A percentile compares a stretch with the other conserved stretches of the same genome.
Conservation (phyloP, 1,140 invertebrate species). For the Panonychus citri region DNA sequence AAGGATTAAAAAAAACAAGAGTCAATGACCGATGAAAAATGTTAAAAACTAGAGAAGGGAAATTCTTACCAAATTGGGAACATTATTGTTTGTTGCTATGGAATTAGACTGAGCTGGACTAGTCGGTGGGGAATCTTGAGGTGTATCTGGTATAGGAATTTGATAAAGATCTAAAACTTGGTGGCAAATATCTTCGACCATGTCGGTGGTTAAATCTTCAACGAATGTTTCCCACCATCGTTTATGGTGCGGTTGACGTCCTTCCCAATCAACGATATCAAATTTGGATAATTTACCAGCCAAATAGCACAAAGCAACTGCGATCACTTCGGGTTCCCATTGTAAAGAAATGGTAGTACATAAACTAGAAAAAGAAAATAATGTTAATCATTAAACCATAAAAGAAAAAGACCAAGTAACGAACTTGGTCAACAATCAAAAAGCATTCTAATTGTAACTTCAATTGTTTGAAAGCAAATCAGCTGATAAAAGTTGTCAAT, state of each 20-base stretch:
- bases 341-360: conserved; percentile 89
- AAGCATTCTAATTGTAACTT: no score
- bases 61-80: no score
- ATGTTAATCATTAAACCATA: neutral
- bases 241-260: conserved; percentile 48
- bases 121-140: conserved; percentile 8
- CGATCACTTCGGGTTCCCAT: conserved; percentile 98
- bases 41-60: no score
- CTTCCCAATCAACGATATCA: conserved; percentile 74
- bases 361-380: conserved; percentile 35
- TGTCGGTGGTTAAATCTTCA: conserved; percentile 78
- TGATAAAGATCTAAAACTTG: conserved; percentile 68
- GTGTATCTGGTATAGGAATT: conserved; percentile 11
- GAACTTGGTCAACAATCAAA: no score
- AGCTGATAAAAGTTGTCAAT: no score
- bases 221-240: conserved; percentile 98
- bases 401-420: no score
- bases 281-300: conserved; percentile 90
- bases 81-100: no score
- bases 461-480: no score
- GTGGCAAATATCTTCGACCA: conserved; percentile 91
- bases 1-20: no score
- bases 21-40: no score
- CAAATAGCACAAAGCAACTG: conserved; percentile 86
- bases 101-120: neutral